Conservation (phyloP, 2,797 vertebrate species). For the Artibeus lituratus region DNA sequence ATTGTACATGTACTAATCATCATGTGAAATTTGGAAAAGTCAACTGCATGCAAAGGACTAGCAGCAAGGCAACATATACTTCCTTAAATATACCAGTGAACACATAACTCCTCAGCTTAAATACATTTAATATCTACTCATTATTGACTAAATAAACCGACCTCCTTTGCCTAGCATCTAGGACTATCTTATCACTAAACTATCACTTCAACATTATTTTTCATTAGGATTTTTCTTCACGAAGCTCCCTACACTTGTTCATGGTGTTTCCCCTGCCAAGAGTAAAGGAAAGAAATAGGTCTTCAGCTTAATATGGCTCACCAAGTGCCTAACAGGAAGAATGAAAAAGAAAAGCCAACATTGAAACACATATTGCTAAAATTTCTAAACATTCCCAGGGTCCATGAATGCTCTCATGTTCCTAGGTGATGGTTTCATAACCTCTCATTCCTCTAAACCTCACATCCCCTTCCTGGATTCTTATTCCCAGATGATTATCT, state of each 20-base stretch:
- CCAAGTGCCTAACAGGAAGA: neutral
- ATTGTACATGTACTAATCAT: neutral
- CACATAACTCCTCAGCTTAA: neutral
- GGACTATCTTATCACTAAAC: neutral
- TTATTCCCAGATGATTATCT: neutral
- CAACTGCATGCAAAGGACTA: neutral
- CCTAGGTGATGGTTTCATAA: neutral
- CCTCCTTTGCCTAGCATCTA: neutral
- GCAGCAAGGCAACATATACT: neutral
- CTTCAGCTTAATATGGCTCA: neutral
- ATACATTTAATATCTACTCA: neutral
- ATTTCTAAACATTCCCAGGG: neutral
- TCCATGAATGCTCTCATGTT: neutral
- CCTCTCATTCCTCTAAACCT: neutral
- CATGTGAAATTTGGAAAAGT: neutral
- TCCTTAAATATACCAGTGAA: neutral
- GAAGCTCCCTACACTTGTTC: neutral
- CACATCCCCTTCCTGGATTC: neutral
- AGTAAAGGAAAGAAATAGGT: neutral
- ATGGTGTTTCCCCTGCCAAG: neutral
- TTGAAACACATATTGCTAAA: neutral
- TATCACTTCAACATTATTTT: neutral
- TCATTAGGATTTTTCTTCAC: neutral
- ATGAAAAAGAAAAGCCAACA: neutral
- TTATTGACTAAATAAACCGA: neutral